These are phyloP conservation scores for Gopherus evgoodei DNA, from an alignment of 2,113 vertebrate species.

Conservation along the genomic window DNA sequence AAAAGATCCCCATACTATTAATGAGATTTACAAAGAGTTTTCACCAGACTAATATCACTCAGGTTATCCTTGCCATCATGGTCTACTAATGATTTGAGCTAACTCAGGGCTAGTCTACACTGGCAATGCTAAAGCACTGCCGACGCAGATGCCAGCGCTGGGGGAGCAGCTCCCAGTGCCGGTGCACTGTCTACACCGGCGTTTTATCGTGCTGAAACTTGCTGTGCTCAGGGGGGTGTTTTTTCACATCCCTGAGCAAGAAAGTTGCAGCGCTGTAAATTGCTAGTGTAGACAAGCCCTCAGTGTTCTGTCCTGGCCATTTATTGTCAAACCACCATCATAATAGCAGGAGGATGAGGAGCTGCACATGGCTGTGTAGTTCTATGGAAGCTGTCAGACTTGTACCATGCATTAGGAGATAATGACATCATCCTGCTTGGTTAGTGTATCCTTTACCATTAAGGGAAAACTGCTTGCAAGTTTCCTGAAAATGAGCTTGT, in stretches of 20 bases:
- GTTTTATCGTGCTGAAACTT: too few species aligned
- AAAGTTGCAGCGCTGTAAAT: too few species aligned
- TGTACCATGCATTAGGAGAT: not conserved
- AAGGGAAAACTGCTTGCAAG: slow-evolving; percentile 7
- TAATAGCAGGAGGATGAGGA: not conserved
- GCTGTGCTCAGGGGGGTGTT: too few species aligned
- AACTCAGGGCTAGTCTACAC: not conserved
- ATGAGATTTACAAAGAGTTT: not conserved
- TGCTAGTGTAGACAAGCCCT: too few species aligned
- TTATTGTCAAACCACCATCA: not conserved
- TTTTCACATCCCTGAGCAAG: too few species aligned
- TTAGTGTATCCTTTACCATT: slow-evolving; percentile 20
- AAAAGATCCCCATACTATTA: not conserved
- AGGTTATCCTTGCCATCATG: not conserved
- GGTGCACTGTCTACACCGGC: too few species aligned
- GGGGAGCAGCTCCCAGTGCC: too few species aligned
- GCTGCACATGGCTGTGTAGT: not conserved
- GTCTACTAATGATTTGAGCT: not conserved
- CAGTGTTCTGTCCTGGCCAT: not conserved
- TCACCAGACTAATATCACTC: not conserved
- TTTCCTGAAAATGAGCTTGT: slow-evolving; percentile 17
- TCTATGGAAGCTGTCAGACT: not conserved
- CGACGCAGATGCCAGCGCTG: too few species aligned
- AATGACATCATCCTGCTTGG: not conserved
- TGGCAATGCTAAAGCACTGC: too few species aligned